Evolutionary conservation across 2,797 vertebrate species (phyloP).

Genomic region (Mus caroli): DNA sequence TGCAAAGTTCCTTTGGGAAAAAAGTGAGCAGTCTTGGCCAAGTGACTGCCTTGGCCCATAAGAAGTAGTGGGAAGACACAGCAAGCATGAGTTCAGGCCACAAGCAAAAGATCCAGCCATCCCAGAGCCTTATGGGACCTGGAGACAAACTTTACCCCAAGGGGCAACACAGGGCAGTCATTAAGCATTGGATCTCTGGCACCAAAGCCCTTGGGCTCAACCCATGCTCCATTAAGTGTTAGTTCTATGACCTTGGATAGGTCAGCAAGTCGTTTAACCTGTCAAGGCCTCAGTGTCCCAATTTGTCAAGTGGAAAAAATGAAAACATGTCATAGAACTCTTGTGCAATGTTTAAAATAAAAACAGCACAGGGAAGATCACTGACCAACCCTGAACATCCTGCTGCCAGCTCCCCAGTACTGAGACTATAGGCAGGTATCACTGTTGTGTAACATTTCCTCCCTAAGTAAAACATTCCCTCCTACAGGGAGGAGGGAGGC

Average conservation of each 20-base stretch:
- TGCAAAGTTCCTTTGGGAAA: constrained; percentile 43
- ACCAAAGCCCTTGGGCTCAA: constrained; percentile 25
- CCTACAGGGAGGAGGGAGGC: neutral
- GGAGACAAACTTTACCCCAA: constrained; percentile 35
- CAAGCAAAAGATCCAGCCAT: constrained; percentile 49
- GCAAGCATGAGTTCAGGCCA: constrained; percentile 18
- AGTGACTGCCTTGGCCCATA: constrained; percentile 12
- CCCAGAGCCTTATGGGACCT: constrained; percentile 58
- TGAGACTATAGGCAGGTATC: neutral
- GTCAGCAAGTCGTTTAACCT: constrained; percentile 19
- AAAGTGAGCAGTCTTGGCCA: constrained; percentile 56
- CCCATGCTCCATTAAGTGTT: neutral
- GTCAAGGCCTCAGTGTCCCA: constrained; percentile 36
- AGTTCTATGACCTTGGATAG: neutral
- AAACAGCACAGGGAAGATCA: neutral
- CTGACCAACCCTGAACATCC: neutral
- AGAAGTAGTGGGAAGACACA: constrained; percentile 47
- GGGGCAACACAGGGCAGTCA: neutral
- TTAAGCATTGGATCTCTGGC: neutral
- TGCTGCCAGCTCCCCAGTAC: neutral
- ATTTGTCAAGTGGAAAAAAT: constrained; percentile 12
- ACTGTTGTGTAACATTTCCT: neutral
- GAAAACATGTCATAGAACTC: neutral
- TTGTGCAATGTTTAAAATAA: neutral
- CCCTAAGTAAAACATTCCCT: neutral